These are phyloP conservation scores for Syngnathus floridae DNA, from an alignment of 2,113 vertebrate species.

Conservation along the genomic window DNA sequence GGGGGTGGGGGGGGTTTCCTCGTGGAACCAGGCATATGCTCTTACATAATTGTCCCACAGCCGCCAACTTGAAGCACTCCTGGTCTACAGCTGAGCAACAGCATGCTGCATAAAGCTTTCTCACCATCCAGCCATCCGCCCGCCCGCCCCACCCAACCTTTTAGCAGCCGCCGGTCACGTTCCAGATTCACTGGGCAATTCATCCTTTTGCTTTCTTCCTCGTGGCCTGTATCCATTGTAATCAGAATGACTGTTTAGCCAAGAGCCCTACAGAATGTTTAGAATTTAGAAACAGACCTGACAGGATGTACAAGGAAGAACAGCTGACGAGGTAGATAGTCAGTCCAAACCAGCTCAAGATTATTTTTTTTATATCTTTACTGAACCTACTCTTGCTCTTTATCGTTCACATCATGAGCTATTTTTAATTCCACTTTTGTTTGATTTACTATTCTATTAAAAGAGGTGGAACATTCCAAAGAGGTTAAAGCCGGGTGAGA, in stretches of 20 bases:
- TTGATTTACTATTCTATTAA: not conserved
- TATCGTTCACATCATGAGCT: not conserved
- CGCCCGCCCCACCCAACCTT: constrained; percentile 25
- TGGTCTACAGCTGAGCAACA: constrained; percentile 56
- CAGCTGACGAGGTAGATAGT: constrained; percentile 29
- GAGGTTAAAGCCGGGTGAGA: not conserved
- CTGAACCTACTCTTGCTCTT: not conserved
- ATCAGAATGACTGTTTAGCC: constrained; percentile 41
- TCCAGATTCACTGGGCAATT: constrained; percentile 56
- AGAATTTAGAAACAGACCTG: constrained; percentile 21
- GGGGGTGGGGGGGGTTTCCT: constrained; percentile 44
- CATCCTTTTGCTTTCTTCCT: constrained; percentile 47
- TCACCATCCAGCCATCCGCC: not conserved
- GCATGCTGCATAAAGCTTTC: constrained; percentile 41
- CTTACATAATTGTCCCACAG: constrained; percentile 50
- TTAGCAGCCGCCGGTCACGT: constrained; percentile 51
- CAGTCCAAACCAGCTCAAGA: constrained; percentile 15
- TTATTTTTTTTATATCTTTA: too few species aligned
- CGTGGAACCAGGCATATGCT: constrained; percentile 49
- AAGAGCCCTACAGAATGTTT: constrained; percentile 42
- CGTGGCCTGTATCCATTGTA: constrained; percentile 53
- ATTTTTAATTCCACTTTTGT: constrained; percentile 1
- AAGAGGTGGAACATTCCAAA: not conserved
- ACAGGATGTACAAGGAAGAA: constrained; percentile 5
- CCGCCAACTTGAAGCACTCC: constrained; percentile 42